Percentiles rank a stretch among this genome's conserved stretches.
These are phyloP conservation scores for Decapterus maruadsi DNA, from an alignment of 2,797 vertebrate species.

Conservation along the genomic window DNA sequence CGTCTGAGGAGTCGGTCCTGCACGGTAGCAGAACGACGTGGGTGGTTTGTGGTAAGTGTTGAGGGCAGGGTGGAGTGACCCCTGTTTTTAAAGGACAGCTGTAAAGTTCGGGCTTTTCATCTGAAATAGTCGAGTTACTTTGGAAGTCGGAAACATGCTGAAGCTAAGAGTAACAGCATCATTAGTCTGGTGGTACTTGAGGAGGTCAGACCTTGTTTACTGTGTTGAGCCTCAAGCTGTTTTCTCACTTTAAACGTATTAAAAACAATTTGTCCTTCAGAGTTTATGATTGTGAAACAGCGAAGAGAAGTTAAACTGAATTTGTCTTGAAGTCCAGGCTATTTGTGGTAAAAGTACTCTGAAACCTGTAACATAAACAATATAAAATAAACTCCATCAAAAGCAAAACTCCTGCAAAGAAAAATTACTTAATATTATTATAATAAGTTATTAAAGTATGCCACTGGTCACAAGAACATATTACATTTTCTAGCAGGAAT, in stretches of 20 bases:
- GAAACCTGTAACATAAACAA: background rate
- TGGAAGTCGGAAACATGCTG: conserved; percentile 4
- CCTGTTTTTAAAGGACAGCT: conserved; percentile 34
- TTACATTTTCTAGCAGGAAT: background rate
- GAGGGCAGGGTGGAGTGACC: conserved; percentile 41
- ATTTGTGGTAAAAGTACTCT: background rate
- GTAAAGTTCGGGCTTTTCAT: conserved; percentile 27
- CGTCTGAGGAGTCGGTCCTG: conserved; percentile 22
- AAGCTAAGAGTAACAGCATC: background rate
- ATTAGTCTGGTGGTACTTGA: background rate
- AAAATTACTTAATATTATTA: no score
- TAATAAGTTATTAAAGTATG: background rate
- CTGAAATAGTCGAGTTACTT: conserved; percentile 10
- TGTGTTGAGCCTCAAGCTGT: background rate
- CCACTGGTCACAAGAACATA: background rate
- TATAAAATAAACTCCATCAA: background rate
- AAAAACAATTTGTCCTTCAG: background rate
- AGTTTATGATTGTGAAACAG: background rate
- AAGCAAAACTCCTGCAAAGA: background rate
- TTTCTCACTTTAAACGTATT: background rate
- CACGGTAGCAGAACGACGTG: conserved; percentile 46
- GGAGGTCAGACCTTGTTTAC: background rate
- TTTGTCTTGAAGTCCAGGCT: background rate
- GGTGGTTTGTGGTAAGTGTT: conserved; percentile 58
- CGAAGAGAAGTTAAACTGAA: background rate